phyloP scores from a whole-genome alignment of 2,113 vertebrate species.

The Numida meleagris region DNA sequence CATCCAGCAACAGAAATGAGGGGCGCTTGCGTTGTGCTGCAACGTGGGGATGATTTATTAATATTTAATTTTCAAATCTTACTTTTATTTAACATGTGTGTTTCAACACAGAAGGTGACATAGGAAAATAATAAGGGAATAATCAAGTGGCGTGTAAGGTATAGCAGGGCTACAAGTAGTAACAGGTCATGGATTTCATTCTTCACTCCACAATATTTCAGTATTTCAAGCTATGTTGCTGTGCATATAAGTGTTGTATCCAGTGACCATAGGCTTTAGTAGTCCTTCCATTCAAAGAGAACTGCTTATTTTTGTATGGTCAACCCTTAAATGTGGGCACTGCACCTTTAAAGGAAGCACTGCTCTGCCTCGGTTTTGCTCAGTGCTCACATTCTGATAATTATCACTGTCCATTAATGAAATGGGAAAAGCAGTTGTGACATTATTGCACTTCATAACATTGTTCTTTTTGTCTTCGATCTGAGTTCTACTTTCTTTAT shows the following conservation, averaged over 20 bases:
- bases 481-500: background rate
- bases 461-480: background rate
- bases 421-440: background rate
- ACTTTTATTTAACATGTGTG: constrained; percentile 20
- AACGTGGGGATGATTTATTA: background rate
- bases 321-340: constrained; percentile 72
- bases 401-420: constrained; percentile 22
- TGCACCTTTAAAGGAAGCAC: constrained; percentile 76
- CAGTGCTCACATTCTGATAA: constrained; percentile 7
- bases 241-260: constrained; percentile 2
- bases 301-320: constrained; percentile 14
- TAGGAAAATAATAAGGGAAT: background rate
- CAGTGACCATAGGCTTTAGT: background rate
- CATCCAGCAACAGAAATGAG: background rate
- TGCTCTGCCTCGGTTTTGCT: constrained; percentile 7
- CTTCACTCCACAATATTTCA: constrained; percentile 29
- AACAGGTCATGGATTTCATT: constrained; percentile 10
- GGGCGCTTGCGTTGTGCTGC: background rate
- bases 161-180: background rate
- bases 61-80: background rate
- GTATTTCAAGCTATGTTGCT: background rate
- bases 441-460: constrained; percentile 2
- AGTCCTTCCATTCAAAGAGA: constrained; percentile 60
- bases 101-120: background rate
- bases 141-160: background rate